These are phyloP conservation scores for Aegotheles bennettii DNA, from an alignment of 2,113 vertebrate genomes.

Conservation along the genomic window DNA sequence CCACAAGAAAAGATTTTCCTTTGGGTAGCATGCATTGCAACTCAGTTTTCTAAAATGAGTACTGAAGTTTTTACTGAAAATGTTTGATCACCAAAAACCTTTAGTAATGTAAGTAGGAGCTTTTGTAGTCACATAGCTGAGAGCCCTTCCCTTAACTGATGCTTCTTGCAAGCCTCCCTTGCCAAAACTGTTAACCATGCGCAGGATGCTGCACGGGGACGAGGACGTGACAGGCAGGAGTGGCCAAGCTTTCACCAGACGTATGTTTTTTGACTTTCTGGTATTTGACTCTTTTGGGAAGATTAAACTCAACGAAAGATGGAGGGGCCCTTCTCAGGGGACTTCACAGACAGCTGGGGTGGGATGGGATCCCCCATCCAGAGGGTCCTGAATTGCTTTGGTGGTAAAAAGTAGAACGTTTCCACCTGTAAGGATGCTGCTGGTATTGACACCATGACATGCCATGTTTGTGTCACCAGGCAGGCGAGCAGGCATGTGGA, in stretches of 20 bases:
- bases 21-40: constrained; percentile 7
- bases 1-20: background rate
- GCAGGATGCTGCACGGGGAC: background rate
- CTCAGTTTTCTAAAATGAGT: constrained; percentile 54
- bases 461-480: background rate
- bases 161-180: constrained; percentile 21
- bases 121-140: constrained; percentile 54
- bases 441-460: background rate
- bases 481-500: background rate
- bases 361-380: background rate
- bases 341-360: background rate
- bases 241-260: background rate
- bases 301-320: background rate
- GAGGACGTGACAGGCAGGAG: background rate
- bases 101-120: constrained; percentile 52
- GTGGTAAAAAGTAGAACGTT: background rate
- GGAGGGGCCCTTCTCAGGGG: background rate
- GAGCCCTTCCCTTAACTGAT: constrained; percentile 25
- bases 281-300: background rate
- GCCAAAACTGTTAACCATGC: background rate
- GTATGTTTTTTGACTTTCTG: background rate
- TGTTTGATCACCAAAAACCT: constrained; percentile 28
- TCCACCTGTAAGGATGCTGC: background rate
- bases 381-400: background rate
- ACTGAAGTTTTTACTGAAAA: constrained; percentile 51